Evolutionary conservation across 2,797 vertebrate species (phyloP).

Genomic region (Dipus sagitta): DNA sequence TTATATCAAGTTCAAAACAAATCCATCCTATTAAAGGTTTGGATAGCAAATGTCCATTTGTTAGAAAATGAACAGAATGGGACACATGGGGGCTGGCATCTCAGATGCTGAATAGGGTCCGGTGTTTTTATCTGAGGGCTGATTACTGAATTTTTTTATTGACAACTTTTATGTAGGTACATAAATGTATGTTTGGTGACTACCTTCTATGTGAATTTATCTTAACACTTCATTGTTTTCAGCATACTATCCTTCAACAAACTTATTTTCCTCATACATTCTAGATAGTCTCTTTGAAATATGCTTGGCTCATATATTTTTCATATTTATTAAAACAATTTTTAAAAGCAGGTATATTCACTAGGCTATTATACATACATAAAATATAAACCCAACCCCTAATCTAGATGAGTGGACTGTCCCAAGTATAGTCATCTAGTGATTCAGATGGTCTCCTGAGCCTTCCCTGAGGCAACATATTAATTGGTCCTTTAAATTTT

Average conservation of each 20-base stretch:
- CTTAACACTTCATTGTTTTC: background rate
- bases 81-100: background rate
- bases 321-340: background rate
- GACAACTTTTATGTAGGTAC: too few relatives aligned
- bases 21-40: background rate
- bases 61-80: background rate
- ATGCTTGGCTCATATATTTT: background rate
- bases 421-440: constrained; percentile 72
- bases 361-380: background rate
- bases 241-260: background rate
- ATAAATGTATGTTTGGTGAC: too few relatives aligned
- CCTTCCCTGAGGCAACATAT: constrained; percentile 81
- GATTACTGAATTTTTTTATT: background rate
- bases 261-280: background rate
- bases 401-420: constrained; percentile 80
- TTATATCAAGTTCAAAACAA: background rate
- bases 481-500: constrained; percentile 75
- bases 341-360: background rate
- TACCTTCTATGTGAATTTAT: background rate
- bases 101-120: background rate
- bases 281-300: background rate
- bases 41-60: background rate
- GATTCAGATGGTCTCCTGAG: constrained; percentile 74
- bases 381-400: constrained; percentile 69
- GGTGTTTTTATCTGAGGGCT: background rate